Conservation (phyloP, 2,888 invertebrate species). For the Nomada flava region DNA sequence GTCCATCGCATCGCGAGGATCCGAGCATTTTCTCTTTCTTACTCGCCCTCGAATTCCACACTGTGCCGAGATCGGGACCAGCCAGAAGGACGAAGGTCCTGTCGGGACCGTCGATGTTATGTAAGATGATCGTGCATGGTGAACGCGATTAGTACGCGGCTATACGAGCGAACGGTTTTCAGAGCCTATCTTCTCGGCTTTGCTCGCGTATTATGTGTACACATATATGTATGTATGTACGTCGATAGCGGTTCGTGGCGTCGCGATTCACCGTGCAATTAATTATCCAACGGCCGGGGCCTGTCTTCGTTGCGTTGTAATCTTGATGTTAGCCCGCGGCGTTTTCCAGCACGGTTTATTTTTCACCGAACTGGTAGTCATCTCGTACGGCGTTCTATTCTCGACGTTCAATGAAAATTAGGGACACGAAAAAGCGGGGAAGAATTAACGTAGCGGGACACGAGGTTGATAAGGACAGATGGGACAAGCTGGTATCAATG, state of each 20-base stretch:
- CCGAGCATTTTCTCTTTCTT: constrained; percentile 62
- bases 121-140: constrained; percentile 59
- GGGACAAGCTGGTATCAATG: constrained; percentile 1
- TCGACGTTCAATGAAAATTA: neutral
- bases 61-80: constrained; percentile 48
- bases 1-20: constrained; percentile 27
- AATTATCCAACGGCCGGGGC: neutral
- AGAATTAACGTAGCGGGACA: neutral
- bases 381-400: neutral
- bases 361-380: too few relatives aligned
- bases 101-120: constrained; percentile 52
- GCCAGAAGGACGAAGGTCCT: constrained; percentile 57
- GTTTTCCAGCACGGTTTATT: too few relatives aligned
- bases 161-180: constrained; percentile 23
- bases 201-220: neutral
- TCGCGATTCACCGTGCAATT: neutral
- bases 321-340: too few relatives aligned
- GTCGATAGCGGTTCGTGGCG: constrained; percentile 1
- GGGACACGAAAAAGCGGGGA: too few relatives aligned
- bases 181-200: neutral
- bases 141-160: constrained; percentile 45
- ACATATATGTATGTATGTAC: too few relatives aligned
- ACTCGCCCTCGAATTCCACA: constrained; percentile 64
- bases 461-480: constrained; percentile 7
- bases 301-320: too few relatives aligned